A percentile compares a stretch with the other conserved stretches of the same genome.
phyloP scores from a whole-genome alignment of 2,888 invertebrate genomes.

The Serripes groenlandicus region DNA sequence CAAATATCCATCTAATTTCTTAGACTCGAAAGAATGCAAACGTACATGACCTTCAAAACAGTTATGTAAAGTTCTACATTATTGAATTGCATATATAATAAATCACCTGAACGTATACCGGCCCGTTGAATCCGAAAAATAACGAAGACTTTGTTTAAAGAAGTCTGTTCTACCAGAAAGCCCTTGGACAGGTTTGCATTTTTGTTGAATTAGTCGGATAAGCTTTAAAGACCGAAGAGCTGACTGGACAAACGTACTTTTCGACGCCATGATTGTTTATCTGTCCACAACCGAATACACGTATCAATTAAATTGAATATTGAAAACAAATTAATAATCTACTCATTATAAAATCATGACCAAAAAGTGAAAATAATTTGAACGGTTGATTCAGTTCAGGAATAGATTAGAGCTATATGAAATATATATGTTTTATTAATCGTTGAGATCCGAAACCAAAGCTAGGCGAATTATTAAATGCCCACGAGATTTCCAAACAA shows the following conservation, averaged over 20 bases:
- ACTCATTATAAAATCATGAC: too few relatives aligned
- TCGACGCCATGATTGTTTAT: conserved; percentile 28
- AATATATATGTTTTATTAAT: neutral
- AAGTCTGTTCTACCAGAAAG: neutral
- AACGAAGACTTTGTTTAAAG: neutral
- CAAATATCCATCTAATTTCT: too few relatives aligned
- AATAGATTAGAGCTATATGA: too few relatives aligned
- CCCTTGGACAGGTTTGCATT: neutral
- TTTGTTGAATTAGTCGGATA: neutral
- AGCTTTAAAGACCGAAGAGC: neutral
- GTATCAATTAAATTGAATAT: too few relatives aligned
- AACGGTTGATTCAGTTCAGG: too few relatives aligned
- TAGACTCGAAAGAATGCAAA: too few relatives aligned
- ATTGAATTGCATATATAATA: neutral
- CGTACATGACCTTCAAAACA: too few relatives aligned
- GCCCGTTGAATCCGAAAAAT: neutral
- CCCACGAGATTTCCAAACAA: too few relatives aligned
- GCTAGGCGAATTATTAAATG: neutral
- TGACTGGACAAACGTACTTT: neutral
- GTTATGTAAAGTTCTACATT: neutral
- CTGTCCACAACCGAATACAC: neutral
- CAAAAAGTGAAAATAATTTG: too few relatives aligned
- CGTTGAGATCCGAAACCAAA: neutral
- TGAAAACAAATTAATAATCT: too few relatives aligned
- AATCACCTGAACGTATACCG: neutral